Evolutionary conservation across 1,140 invertebrate species (phyloP).

Genomic region (Oncopeltus fasciatus): DNA sequence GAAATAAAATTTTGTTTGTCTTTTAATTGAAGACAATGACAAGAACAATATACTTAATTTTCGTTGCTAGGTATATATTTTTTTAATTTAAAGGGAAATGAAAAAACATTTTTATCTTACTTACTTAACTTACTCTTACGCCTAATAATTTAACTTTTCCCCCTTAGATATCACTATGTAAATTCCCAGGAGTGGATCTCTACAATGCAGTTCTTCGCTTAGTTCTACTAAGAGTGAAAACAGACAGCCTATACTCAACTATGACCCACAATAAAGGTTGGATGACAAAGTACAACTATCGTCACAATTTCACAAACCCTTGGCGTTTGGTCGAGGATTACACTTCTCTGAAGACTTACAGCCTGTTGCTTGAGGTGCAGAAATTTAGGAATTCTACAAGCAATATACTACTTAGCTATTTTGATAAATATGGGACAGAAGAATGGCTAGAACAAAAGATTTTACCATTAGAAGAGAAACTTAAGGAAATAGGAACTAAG

Average conservation of each 20-base stretch:
- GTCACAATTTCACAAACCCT: constrained; percentile 15
- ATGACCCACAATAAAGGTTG: constrained; percentile 10
- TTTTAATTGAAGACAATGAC: too few relatives aligned
- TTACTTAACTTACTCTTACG: too few relatives aligned
- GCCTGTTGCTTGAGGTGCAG: constrained; percentile 5
- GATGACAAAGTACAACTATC: constrained; percentile 15
- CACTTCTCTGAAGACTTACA: background rate
- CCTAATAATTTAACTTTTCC: background rate
- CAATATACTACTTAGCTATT: constrained; percentile 4
- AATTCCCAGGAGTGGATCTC: constrained; percentile 13
- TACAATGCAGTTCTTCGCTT: background rate
- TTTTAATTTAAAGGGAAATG: too few relatives aligned
- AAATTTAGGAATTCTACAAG: constrained; percentile 11
- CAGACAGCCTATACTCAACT: constrained; percentile 1
- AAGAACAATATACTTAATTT: too few relatives aligned
- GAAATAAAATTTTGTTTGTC: too few relatives aligned
- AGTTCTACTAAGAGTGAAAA: constrained; percentile 6
- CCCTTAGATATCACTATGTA: background rate
- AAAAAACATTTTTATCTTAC: too few relatives aligned
- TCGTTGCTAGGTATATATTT: too few relatives aligned
- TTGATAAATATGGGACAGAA: constrained; percentile 12
- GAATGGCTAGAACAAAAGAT: constrained; percentile 21
- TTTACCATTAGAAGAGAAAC: constrained; percentile 6
- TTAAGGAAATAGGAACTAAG: constrained; percentile 3
- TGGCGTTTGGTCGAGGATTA: constrained; percentile 13